phyloP scores from a whole-genome alignment of 2,888 invertebrate species.

The Lepidocyrtinus sp. region DNA sequence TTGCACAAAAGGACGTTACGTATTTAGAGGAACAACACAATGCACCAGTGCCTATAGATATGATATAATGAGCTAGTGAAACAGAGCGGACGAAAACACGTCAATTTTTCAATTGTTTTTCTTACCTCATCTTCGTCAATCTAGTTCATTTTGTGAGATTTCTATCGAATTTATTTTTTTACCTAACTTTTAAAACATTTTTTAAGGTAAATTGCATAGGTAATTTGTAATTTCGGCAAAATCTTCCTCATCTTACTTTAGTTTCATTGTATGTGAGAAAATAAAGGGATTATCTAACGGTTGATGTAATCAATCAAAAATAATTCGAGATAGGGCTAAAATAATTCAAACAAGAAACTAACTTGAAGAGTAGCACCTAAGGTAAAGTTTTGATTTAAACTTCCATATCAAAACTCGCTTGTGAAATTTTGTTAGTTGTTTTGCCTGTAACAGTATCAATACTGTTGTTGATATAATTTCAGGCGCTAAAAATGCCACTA shows the following conservation, averaged over 20 bases:
- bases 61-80: not conserved
- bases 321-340: not conserved
- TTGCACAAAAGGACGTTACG: too few species aligned
- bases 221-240: not conserved
- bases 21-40: too few species aligned
- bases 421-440: not conserved
- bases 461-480: too few species aligned
- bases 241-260: not conserved
- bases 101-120: not conserved
- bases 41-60: too few species aligned
- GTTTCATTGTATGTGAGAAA: not conserved
- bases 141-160: not conserved
- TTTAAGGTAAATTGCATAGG: too few species aligned
- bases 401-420: not conserved
- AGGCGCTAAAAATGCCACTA: too few species aligned
- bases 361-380: not conserved
- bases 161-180: too few species aligned
- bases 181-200: too few species aligned
- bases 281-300: slow-evolving; percentile 40
- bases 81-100: not conserved
- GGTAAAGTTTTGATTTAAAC: not conserved
- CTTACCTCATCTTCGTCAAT: not conserved
- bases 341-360: too few species aligned
- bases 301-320: slow-evolving; percentile 49
- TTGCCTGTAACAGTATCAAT: not conserved